Evolutionary conservation across 1,140 invertebrate species (phyloP).

Genomic region (Lutraria rhynchaena): DNA sequence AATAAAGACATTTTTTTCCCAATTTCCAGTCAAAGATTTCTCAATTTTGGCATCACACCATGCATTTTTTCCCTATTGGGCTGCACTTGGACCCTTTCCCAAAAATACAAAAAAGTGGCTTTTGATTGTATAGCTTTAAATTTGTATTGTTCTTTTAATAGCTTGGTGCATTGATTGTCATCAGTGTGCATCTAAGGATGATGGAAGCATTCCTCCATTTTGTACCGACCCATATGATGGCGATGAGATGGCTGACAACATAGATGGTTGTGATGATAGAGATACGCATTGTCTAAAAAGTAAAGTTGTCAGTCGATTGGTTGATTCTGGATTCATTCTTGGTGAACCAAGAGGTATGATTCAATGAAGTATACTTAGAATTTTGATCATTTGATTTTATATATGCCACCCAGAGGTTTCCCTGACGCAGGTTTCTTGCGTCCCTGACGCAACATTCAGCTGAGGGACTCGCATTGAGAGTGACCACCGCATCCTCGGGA

Average conservation of each 20-base stretch:
- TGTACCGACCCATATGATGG: constrained; percentile 58
- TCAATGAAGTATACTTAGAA: no score
- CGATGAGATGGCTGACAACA: constrained; percentile 52
- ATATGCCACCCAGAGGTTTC: no score
- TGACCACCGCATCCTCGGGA: no score
- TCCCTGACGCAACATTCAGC: no score
- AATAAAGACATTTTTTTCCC: no score
- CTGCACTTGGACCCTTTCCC: background rate
- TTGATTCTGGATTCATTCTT: constrained; percentile 66
- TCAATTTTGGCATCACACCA: no score
- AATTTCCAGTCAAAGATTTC: no score
- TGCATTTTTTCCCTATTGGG: no score
- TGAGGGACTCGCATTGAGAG: no score
- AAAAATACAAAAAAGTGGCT: background rate
- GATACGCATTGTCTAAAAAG: constrained; percentile 65
- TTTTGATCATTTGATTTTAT: no score
- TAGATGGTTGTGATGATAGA: constrained; percentile 63
- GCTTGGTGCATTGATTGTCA: constrained; percentile 60
- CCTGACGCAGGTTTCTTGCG: no score
- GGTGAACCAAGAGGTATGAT: constrained; percentile 62
- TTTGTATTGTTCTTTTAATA: background rate
- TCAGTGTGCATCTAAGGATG: constrained; percentile 61
- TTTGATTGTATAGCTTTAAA: background rate
- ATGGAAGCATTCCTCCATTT: constrained; percentile 19
- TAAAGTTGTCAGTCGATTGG: constrained; percentile 58